Evolutionary conservation across 2,113 vertebrate genomes (phyloP).

Genomic region (Rana temporaria): DNA sequence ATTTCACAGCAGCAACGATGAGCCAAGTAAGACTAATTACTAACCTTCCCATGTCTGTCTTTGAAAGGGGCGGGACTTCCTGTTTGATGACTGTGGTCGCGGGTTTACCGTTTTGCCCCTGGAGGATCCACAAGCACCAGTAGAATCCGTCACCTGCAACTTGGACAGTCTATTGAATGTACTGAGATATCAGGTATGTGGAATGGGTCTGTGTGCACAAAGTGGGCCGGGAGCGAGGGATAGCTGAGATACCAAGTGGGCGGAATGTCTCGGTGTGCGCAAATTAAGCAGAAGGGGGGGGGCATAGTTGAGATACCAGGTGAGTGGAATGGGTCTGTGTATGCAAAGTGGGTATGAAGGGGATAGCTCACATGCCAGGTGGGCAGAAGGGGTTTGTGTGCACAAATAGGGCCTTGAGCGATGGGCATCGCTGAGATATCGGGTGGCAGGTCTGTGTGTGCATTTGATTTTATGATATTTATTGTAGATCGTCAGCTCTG

Average conservation of each 20-base stretch:
- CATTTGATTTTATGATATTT: no score
- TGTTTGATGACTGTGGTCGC: constrained; percentile 89
- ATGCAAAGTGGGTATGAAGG: no score
- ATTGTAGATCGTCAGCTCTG: no score
- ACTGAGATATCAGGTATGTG: constrained; percentile 77
- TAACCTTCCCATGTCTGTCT: background rate
- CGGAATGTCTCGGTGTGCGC: background rate
- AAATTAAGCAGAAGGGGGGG: no score
- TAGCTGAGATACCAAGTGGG: background rate
- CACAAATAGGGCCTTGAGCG: no score
- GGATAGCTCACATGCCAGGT: no score
- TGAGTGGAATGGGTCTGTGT: no score
- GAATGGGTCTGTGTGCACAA: background rate
- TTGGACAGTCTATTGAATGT: constrained; percentile 84
- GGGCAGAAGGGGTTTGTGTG: background rate
- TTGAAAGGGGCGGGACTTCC: constrained; percentile 88
- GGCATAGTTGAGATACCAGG: no score
- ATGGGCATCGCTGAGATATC: no score
- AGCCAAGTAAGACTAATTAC: background rate
- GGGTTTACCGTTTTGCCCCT: constrained; percentile 88
- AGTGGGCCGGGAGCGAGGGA: background rate
- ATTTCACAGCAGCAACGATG: background rate
- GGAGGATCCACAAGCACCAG: constrained; percentile 62
- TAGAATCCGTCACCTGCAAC: constrained; percentile 85
- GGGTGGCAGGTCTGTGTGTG: no score